phyloP scores from a whole-genome alignment of 23 tunicate species.

The Oikopleura vanhoeffeni region DNA sequence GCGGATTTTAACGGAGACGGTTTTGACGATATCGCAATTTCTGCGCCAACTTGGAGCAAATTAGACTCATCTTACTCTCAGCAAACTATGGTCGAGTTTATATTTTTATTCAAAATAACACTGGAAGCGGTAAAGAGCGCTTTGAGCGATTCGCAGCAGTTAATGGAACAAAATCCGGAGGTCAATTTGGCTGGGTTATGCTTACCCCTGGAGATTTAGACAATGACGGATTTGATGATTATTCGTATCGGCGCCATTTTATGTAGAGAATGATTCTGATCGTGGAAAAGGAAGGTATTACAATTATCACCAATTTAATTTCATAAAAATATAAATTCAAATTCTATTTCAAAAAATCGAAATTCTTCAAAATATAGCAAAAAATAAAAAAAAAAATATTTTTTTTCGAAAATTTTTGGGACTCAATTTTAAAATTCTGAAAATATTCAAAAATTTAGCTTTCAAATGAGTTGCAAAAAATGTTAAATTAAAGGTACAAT shows the following conservation, averaged over 20 bases:
- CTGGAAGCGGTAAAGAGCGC: background rate
- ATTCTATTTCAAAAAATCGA: too few species aligned
- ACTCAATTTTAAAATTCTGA: too few species aligned
- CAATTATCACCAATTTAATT: too few species aligned
- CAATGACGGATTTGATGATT: background rate
- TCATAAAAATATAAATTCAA: too few species aligned
- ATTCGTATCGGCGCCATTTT: background rate
- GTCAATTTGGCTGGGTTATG: background rate
- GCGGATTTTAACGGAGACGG: slow-evolving; percentile 1
- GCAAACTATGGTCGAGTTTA: slow-evolving; percentile 8
- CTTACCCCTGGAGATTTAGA: background rate
- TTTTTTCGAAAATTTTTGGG: too few species aligned
- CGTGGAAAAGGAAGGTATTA: background rate
- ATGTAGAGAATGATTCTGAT: background rate
- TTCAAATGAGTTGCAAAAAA: too few species aligned
- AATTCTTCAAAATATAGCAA: too few species aligned
- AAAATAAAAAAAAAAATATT: too few species aligned
- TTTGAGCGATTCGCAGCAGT: background rate
- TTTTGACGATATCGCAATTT: background rate
- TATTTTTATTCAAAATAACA: background rate
- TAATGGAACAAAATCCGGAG: background rate
- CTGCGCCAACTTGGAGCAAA: slow-evolving; percentile 4
- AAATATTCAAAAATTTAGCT: too few species aligned
- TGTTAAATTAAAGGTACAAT: too few species aligned
- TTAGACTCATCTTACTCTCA: background rate